Percentiles rank a stretch among this genome's conserved stretches.
Evolutionary conservation across 2,113 vertebrate species (phyloP).

Genomic region (Rhinopomastus cyanomelas): DNA sequence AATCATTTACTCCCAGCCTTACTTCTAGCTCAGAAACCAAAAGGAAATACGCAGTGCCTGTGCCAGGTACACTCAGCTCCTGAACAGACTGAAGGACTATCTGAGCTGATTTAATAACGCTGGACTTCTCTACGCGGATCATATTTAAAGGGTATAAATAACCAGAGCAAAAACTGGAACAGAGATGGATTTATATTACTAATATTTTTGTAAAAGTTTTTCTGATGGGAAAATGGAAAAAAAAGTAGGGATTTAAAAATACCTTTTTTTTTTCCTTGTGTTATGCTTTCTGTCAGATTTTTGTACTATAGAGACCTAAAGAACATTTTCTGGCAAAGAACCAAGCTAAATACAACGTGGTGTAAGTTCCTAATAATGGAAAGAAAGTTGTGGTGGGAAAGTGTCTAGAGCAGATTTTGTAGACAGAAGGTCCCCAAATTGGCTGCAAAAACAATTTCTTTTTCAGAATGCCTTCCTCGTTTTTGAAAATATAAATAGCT

Average conservation of each 20-base stretch:
- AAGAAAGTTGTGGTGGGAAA: constrained; percentile 73
- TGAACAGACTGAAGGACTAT: constrained; percentile 50
- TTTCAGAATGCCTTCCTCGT: constrained; percentile 65
- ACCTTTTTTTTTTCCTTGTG: constrained; percentile 45
- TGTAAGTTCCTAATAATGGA: constrained; percentile 73
- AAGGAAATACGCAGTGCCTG: constrained; percentile 28
- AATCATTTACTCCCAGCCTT: constrained; percentile 34
- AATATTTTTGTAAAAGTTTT: constrained; percentile 5
- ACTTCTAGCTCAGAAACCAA: constrained; percentile 36
- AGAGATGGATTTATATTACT: constrained; percentile 35
- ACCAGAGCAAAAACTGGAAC: constrained; percentile 51
- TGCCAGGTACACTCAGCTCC: constrained; percentile 59
- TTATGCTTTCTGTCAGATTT: constrained; percentile 73
- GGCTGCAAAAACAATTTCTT: constrained; percentile 71
- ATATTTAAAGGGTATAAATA: constrained; percentile 68
- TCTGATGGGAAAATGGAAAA: constrained; percentile 70
- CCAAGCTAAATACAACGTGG: constrained; percentile 70
- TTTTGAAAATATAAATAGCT: constrained; percentile 66
- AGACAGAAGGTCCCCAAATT: constrained; percentile 58
- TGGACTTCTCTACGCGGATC: constrained; percentile 46
- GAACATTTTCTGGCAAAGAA: constrained; percentile 63
- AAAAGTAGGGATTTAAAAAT: constrained; percentile 63
- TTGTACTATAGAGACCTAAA: constrained; percentile 63
- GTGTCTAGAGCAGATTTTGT: constrained; percentile 62
- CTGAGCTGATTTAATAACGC: constrained; percentile 49